Conservation (phyloP, 2,888 invertebrate species). For the Drosophila pseudotalamancana region DNA sequence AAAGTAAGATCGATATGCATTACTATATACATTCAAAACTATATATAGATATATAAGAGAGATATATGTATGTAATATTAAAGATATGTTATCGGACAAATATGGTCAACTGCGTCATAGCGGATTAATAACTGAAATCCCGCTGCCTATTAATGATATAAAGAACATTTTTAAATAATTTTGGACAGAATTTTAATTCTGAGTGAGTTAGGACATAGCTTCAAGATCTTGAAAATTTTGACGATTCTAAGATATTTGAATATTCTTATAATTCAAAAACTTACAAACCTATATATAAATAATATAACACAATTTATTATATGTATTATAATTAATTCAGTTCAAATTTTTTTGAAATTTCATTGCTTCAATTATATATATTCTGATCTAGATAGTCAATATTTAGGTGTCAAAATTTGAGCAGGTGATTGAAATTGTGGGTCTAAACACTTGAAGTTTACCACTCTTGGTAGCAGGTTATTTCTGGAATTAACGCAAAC, state of each 20-base stretch:
- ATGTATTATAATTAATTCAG: no score
- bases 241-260: no score
- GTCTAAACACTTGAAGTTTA: not conserved
- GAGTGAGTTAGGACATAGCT: not conserved
- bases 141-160: slow-evolving; percentile 22
- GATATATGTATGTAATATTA: slow-evolving; percentile 6
- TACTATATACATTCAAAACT: slow-evolving; percentile 5
- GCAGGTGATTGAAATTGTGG: slow-evolving; percentile 2
- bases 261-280: no score
- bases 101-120: slow-evolving; percentile 58
- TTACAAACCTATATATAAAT: no score
- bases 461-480: slow-evolving; percentile 37
- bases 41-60: slow-evolving; percentile 5
- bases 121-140: slow-evolving; percentile 35
- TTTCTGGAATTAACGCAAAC: slow-evolving; percentile 33
- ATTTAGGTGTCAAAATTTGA: slow-evolving; percentile 38
- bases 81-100: slow-evolving; percentile 49
- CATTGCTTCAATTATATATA: no score
- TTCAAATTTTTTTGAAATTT: no score
- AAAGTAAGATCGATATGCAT: slow-evolving; percentile 54
- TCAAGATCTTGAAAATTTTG: no score
- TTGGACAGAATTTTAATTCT: not conserved
- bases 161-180: slow-evolving; percentile 30
- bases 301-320: no score
- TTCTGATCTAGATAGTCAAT: no score